Conservation (phyloP, 1,140 invertebrate genomes). For the Zaprionus inermis region DNA sequence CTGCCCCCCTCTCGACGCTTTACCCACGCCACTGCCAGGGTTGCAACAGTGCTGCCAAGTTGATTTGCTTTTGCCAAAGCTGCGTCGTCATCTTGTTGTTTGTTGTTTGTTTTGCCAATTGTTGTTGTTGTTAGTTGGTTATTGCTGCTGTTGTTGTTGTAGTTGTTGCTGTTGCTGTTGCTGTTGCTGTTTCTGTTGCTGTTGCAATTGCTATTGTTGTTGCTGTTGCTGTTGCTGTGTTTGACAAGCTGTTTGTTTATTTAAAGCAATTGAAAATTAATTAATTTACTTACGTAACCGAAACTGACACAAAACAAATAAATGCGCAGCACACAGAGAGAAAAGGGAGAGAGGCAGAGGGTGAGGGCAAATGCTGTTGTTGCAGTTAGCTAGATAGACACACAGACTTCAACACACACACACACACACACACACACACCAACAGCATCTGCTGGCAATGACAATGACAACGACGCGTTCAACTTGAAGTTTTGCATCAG, state of each 20-base stretch:
- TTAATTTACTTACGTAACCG: constrained; percentile 83
- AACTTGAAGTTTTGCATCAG: constrained; percentile 66
- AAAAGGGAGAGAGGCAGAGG: too few relatives aligned
- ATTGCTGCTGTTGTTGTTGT: constrained; percentile 19
- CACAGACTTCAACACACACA: constrained; percentile 19
- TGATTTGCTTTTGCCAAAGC: not conserved
- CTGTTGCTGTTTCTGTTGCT: constrained; percentile 7
- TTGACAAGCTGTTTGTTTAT: constrained; percentile 75
- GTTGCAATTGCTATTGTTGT: constrained; percentile 13
- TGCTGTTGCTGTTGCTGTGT: constrained; percentile 28
- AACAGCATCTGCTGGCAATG: constrained; percentile 48
- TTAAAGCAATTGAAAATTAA: constrained; percentile 82
- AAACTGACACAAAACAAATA: constrained; percentile 78
- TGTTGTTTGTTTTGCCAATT: constrained; percentile 22
- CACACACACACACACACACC: constrained; percentile 6
- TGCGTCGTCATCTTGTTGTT: constrained; percentile 12
- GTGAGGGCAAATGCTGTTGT: too few relatives aligned
- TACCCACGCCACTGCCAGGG: not conserved
- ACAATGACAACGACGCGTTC: constrained; percentile 72
- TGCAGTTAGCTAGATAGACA: constrained; percentile 47
- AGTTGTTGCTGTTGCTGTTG: constrained; percentile 14
- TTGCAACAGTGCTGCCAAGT: constrained; percentile 2
- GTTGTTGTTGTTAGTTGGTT: constrained; percentile 5
- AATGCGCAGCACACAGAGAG: constrained; percentile 53
- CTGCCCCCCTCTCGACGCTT: too few relatives aligned